Evolutionary conservation across 2,888 invertebrate species (phyloP).

Genomic region (Drosophila infuscata): DNA sequence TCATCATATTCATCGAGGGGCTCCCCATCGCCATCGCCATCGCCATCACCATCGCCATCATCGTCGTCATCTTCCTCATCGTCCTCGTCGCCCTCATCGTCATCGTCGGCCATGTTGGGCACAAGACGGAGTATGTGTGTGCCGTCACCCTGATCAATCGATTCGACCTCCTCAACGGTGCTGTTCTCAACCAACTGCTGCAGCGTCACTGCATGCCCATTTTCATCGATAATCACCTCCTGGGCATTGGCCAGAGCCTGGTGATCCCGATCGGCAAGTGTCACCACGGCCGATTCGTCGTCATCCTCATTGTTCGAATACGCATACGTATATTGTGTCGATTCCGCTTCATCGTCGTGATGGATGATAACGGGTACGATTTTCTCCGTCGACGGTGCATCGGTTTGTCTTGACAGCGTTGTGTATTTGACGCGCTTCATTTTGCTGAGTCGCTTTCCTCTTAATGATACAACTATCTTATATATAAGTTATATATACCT

Average conservation of each 20-base stretch:
- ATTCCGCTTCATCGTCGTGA: constrained; percentile 71
- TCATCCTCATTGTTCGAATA: constrained; percentile 77
- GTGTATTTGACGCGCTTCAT: constrained; percentile 82
- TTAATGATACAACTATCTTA: neutral
- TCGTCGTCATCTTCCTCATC: constrained; percentile 8
- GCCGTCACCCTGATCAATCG: constrained; percentile 79
- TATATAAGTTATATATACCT: neutral
- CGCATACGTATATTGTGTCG: constrained; percentile 82
- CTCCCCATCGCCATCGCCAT: constrained; percentile 19
- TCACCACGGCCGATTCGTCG: constrained; percentile 82
- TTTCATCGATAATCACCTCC: constrained; percentile 83
- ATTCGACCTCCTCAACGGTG: constrained; percentile 77
- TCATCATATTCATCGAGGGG: constrained; percentile 32
- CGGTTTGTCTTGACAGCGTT: constrained; percentile 36
- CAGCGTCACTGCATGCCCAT: constrained; percentile 79
- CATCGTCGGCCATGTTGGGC: constrained; percentile 35
- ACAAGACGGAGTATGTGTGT: constrained; percentile 80
- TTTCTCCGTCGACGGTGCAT: constrained; percentile 73
- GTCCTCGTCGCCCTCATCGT: constrained; percentile 9
- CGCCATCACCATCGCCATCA: neutral
- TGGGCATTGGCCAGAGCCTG: constrained; percentile 68
- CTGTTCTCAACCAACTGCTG: constrained; percentile 80
- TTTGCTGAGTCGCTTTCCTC: constrained; percentile 2
- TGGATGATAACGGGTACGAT: constrained; percentile 80
- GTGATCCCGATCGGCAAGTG: constrained; percentile 71